Conservation (phyloP, 2,797 vertebrate genomes). For the Cyprinodon diabolis region DNA sequence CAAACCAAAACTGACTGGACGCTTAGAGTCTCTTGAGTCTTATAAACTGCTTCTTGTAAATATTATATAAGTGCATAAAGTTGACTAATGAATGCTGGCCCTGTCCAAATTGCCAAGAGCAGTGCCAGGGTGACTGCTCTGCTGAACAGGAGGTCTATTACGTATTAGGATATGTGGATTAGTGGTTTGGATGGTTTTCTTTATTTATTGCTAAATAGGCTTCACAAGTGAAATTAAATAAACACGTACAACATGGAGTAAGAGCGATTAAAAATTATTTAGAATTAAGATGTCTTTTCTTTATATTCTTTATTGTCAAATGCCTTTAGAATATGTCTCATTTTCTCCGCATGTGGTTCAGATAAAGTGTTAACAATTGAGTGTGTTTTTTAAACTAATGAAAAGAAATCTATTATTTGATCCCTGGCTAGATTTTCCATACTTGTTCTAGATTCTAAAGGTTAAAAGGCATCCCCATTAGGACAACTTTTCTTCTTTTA, state of each 20-base stretch:
- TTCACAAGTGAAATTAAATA: slow-evolving; percentile 39
- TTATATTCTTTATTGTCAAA: background rate
- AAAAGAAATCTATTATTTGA: background rate
- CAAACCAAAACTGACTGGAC: slow-evolving; percentile 31
- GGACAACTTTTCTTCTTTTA: background rate
- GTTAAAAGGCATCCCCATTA: background rate
- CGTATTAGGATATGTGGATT: background rate
- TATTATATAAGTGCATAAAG: slow-evolving; percentile 69
- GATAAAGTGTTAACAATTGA: background rate
- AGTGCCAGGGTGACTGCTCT: slow-evolving; percentile 47
- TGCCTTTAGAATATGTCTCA: background rate
- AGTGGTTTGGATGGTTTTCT: slow-evolving; percentile 43
- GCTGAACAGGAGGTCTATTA: slow-evolving; percentile 29
- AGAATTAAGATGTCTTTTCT: slow-evolving; percentile 1
- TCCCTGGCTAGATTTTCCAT: background rate
- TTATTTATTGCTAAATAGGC: slow-evolving; percentile 38
- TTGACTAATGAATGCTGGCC: slow-evolving; percentile 70
- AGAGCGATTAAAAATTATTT: slow-evolving; percentile 21
- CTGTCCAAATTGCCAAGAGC: slow-evolving; percentile 62
- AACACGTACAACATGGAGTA: slow-evolving; percentile 40
- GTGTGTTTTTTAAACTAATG: background rate
- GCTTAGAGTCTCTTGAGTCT: slow-evolving; percentile 46
- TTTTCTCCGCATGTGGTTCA: background rate
- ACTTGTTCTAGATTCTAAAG: background rate
- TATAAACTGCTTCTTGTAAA: slow-evolving; percentile 69